Evolutionary conservation across 1,140 invertebrate species (phyloP).

Genomic region (Drosophila persimilis): DNA sequence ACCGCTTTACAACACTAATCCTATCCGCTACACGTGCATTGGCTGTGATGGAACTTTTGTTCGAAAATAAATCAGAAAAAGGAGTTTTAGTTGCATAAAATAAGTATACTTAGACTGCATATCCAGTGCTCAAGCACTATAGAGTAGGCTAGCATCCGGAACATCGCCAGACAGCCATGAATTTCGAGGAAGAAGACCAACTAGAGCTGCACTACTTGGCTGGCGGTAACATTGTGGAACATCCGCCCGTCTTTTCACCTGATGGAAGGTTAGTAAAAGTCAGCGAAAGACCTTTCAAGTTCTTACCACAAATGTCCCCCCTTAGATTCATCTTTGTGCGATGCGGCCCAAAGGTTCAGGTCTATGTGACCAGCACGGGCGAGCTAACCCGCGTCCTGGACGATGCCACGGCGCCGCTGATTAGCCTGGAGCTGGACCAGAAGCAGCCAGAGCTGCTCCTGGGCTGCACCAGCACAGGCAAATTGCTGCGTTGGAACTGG

Average conservation of each 20-base stretch:
- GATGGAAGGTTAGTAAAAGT: constrained; percentile 85
- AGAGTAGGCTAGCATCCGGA: background rate
- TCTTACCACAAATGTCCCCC: constrained; percentile 20
- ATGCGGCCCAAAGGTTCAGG: constrained; percentile 84
- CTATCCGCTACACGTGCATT: constrained; percentile 33
- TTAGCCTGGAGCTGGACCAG: constrained; percentile 83
- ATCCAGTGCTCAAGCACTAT: constrained; percentile 27
- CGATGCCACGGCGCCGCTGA: constrained; percentile 83
- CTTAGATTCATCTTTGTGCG: constrained; percentile 85
- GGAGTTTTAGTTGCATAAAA: background rate
- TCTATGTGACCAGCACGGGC: constrained; percentile 86
- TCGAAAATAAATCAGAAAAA: constrained; percentile 8
- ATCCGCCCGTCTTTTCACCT: constrained; percentile 86
- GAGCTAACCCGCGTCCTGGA: constrained; percentile 84
- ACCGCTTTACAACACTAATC: too few relatives aligned
- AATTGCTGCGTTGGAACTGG: constrained; percentile 85
- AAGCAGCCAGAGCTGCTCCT: constrained; percentile 83
- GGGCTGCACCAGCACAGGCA: constrained; percentile 84
- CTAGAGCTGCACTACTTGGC: constrained; percentile 82
- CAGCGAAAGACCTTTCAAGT: constrained; percentile 3
- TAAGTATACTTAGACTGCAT: background rate
- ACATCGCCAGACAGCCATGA: constrained; percentile 45
- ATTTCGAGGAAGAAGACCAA: constrained; percentile 65
- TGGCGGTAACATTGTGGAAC: constrained; percentile 86
- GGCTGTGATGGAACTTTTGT: constrained; percentile 28